Conservation (phyloP, 2,797 vertebrate genomes). For the Pseudochromis fuscus region DNA sequence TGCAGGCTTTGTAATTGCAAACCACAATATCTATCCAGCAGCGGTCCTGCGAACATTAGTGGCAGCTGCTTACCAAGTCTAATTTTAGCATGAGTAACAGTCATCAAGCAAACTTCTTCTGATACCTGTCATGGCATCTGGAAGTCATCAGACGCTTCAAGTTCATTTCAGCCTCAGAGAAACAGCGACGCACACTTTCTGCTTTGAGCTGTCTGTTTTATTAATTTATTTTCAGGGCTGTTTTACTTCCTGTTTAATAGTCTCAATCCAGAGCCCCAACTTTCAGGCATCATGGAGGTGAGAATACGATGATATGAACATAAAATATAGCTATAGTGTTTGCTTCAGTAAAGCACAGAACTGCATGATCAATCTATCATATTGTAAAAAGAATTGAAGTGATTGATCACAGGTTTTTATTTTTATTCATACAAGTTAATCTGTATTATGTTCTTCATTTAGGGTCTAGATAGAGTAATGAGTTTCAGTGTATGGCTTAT, state of each 20-base stretch:
- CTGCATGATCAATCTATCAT: neutral
- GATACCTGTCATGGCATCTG: constrained; percentile 57
- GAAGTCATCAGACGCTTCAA: constrained; percentile 35
- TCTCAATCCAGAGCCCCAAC: neutral
- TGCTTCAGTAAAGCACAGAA: neutral
- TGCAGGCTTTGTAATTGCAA: constrained; percentile 18
- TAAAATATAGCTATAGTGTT: neutral
- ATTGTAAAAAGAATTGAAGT: neutral
- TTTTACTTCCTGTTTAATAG: constrained; percentile 5
- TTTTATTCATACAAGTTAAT: too few relatives aligned
- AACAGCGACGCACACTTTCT: constrained; percentile 19
- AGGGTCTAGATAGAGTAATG: too few relatives aligned
- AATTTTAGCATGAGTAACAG: constrained; percentile 53
- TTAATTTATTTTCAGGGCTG: neutral
- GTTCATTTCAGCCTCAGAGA: constrained; percentile 21
- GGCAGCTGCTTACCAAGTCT: constrained; percentile 52
- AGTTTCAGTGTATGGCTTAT: too few relatives aligned
- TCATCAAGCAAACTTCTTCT: constrained; percentile 49
- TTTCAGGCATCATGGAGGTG: neutral
- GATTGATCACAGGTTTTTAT: too few relatives aligned
- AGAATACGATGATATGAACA: neutral
- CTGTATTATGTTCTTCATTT: too few relatives aligned
- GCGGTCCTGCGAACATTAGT: constrained; percentile 32
- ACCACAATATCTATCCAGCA: constrained; percentile 23
- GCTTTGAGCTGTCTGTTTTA: constrained; percentile 7